Evolutionary conservation across 1,140 invertebrate genomes (phyloP).

Genomic region (Halictus rubicundus): DNA sequence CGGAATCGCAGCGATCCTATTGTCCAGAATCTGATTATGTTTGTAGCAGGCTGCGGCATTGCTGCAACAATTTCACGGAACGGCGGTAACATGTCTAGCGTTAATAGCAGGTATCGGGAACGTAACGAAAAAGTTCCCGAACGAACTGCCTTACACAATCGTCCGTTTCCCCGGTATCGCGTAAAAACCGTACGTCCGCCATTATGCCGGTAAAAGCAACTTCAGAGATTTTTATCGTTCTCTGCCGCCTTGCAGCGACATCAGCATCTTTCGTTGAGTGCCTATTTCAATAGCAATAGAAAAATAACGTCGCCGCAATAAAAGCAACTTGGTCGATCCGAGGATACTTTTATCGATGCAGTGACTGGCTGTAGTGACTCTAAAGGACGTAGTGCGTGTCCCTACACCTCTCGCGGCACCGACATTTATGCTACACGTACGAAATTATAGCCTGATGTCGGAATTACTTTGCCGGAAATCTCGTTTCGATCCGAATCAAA

Average conservation of each 20-base stretch:
- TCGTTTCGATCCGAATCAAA: too few species aligned
- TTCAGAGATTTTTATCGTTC: conserved; percentile 44
- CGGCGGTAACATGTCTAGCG: not conserved
- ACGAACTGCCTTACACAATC: conserved; percentile 27
- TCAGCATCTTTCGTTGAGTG: conserved; percentile 42
- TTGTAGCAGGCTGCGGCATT: not conserved
- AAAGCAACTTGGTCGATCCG: conserved; percentile 33
- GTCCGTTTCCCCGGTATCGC: conserved; percentile 12
- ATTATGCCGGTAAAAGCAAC: conserved; percentile 24
- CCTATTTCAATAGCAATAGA: conserved; percentile 45
- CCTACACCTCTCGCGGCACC: too few species aligned
- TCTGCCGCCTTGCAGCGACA: not conserved
- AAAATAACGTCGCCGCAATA: conserved; percentile 42
- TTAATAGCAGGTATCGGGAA: conserved; percentile 17
- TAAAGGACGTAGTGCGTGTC: not conserved
- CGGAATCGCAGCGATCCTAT: not conserved
- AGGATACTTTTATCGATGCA: conserved; percentile 32
- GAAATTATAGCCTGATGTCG: too few species aligned
- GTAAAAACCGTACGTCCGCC: conserved; percentile 15
- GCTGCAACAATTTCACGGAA: conserved; percentile 15
- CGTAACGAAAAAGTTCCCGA: conserved; percentile 22
- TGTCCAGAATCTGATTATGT: conserved; percentile 18
- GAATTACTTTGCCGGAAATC: too few species aligned
- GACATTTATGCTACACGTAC: too few species aligned
- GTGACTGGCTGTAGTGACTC: not conserved